Evolutionary conservation across 2,113 vertebrate genomes (phyloP), one percentile per base, ranked within the genome.

Genomic region (Acrocephalus kingi): DNA sequence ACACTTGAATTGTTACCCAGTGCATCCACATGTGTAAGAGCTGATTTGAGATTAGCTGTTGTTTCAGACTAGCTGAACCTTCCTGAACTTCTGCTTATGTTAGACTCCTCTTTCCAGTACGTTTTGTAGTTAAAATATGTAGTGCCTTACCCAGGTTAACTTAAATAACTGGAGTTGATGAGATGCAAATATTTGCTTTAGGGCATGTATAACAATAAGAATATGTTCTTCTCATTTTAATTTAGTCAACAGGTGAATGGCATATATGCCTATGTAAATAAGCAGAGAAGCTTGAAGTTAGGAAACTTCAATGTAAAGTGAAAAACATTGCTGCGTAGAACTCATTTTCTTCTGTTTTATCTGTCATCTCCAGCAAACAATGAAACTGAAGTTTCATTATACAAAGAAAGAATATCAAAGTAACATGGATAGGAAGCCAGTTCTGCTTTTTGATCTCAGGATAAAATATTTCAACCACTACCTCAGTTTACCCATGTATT

Each of bases 161-260:
- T 86, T 81, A 55, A 94, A 75, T 84, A 78, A 81, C 30, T 86
- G 46, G 72, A 86, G 68, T 41, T 54, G 51, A 77, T 93, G 72
- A 80, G 63, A 80, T 80, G 48, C 59, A 86, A 81, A 66, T 85
- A 91, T 66, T 93, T 94, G 67, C 82, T 93, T 79, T 79, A 79
- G 77, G 51, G 39, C 68, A 67, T 59, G 27, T 73, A 28, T 66
- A 76, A 54, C 51, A 76, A 41, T 94, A 72, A 74, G 28, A 79
- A 22, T 79, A 77, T 58, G 61, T 74, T 96, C 46, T 16, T 85
- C 55, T 85, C 39, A 54, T 79, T 94, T 89, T 88, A 77, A 86
- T 77, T 83, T 84, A 92, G 35, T 64, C 93, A 95, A 93, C 86
- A 97, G 86, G 94, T 96, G 55, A 92, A 55, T 77, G 63, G 37